Evolutionary conservation across 2,113 vertebrate species (phyloP).

Genomic region (Lates calcarifer): DNA sequence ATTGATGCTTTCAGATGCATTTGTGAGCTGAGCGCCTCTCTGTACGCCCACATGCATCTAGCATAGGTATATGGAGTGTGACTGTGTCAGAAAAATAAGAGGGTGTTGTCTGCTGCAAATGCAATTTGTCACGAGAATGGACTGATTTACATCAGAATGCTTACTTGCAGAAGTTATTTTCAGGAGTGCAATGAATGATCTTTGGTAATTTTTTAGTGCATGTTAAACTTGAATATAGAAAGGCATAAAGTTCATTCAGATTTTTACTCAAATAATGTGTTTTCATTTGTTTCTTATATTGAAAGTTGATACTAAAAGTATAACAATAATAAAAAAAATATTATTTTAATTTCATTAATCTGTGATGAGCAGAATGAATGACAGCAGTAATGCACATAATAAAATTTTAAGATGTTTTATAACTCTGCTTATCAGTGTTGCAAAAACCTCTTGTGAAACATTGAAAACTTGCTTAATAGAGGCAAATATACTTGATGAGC

Average conservation of each 20-base stretch:
- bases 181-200: neutral
- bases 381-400: neutral
- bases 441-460: conserved; percentile 55
- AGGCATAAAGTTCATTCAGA: neutral
- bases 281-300: neutral
- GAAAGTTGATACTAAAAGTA: neutral
- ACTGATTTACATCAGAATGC: conserved; percentile 27
- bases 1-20: conserved; percentile 83
- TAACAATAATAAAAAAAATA: too few relatives aligned
- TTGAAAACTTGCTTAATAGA: conserved; percentile 31
- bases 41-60: conserved; percentile 82
- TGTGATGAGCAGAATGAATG: neutral
- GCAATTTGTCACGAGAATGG: conserved; percentile 16
- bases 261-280: conserved; percentile 5
- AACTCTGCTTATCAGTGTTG: conserved; percentile 44
- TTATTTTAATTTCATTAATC: neutral
- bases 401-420: conserved; percentile 29
- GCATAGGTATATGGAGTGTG: conserved; percentile 57
- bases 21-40: conserved; percentile 72
- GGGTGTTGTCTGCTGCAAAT: conserved; percentile 38
- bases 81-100: conserved; percentile 66
- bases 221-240: neutral
- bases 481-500: conserved; percentile 13
- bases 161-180: conserved; percentile 4
- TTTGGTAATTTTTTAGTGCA: neutral